phyloP scores from a whole-genome alignment of 2,797 vertebrate species.

The Pteropus rufus region DNA sequence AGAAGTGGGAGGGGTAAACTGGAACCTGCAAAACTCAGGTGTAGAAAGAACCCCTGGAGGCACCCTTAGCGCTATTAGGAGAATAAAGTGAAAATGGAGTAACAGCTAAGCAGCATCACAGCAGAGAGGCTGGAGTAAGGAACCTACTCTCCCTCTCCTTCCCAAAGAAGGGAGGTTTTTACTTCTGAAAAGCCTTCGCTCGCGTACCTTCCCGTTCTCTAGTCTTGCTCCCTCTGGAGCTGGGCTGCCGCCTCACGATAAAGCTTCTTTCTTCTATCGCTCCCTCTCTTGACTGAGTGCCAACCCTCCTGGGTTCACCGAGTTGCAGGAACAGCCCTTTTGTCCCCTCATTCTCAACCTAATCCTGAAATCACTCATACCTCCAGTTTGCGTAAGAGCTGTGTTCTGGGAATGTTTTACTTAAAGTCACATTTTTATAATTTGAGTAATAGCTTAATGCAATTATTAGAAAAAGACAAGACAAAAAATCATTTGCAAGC shows the following conservation, averaged over 20 bases:
- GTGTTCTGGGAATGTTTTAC: slow-evolving; percentile 30
- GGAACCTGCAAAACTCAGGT: slow-evolving; percentile 36
- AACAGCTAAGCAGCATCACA: neutral
- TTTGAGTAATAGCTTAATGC: slow-evolving; percentile 24
- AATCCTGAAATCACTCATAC: neutral
- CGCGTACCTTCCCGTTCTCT: neutral
- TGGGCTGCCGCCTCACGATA: neutral
- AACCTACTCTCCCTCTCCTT: neutral
- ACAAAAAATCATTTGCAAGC: slow-evolving; percentile 29
- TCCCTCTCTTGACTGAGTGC: neutral
- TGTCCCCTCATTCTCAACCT: neutral
- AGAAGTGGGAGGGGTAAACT: slow-evolving; percentile 22
- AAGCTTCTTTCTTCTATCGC: neutral
- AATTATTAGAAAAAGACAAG: slow-evolving; percentile 42
- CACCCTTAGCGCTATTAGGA: neutral
- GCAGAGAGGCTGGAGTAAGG: neutral
- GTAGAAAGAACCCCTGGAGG: slow-evolving; percentile 36
- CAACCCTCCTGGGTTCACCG: neutral
- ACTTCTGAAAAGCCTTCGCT: slow-evolving; percentile 21
- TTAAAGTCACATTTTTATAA: slow-evolving; percentile 29
- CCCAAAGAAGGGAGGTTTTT: neutral
- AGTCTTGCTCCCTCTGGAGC: neutral
- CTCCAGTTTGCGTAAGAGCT: neutral
- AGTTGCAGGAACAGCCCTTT: neutral
- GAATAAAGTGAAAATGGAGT: slow-evolving; percentile 26